Evolutionary conservation across 2,888 invertebrate genomes (phyloP).

Genomic region (Rhabditophanes sp.): DNA sequence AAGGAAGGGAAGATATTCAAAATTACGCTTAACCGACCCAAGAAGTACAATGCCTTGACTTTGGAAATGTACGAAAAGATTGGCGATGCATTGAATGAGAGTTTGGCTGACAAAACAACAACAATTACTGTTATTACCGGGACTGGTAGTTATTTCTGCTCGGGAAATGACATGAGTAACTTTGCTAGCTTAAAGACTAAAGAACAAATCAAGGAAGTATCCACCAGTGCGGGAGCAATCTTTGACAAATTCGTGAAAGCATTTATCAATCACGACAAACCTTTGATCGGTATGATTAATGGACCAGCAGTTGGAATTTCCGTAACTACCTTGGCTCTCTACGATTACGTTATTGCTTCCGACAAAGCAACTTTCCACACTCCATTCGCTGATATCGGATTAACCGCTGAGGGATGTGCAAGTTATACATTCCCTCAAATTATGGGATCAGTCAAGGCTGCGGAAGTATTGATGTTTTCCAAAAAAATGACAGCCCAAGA

Average conservation of each 20-base stretch:
- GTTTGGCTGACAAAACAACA: constrained; percentile 56
- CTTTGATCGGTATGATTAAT: constrained; percentile 71
- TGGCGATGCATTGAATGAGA: constrained; percentile 55
- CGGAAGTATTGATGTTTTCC: constrained; percentile 55
- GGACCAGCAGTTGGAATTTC: constrained; percentile 84
- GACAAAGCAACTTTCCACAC: constrained; percentile 67
- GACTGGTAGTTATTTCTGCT: constrained; percentile 69
- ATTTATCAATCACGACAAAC: constrained; percentile 71
- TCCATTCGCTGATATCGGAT: constrained; percentile 68
- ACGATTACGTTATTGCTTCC: constrained; percentile 73
- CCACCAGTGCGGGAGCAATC: constrained; percentile 21
- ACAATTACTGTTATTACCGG: constrained; percentile 59
- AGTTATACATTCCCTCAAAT: constrained; percentile 67
- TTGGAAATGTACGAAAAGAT: constrained; percentile 45
- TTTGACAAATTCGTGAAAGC: constrained; percentile 46
- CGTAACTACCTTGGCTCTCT: constrained; percentile 66
- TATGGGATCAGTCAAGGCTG: constrained; percentile 58
- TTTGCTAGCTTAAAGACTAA: constrained; percentile 43
- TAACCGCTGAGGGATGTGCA: constrained; percentile 76
- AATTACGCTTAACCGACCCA: constrained; percentile 31
- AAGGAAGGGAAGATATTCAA: constrained; percentile 27
- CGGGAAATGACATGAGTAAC: constrained; percentile 62
- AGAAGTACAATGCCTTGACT: constrained; percentile 31
- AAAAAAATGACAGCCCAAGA: constrained; percentile 63
- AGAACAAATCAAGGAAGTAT: constrained; percentile 22